Conservation (phyloP, 2,888 invertebrate genomes). For the Dolichopus griseipennis region DNA sequence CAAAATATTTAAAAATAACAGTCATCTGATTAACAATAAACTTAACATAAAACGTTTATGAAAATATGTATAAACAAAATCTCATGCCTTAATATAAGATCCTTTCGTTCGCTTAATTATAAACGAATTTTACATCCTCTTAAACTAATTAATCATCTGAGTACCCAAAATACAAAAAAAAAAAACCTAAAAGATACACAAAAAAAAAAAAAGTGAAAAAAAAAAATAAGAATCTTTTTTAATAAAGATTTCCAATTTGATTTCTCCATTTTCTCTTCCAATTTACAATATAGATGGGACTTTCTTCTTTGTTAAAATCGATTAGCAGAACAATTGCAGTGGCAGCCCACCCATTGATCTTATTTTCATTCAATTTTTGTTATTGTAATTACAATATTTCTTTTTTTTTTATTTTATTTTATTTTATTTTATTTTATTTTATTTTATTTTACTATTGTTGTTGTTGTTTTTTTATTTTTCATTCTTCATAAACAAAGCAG, state of each 20-base stretch:
- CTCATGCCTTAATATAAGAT: not conserved
- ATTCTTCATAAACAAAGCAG: not conserved
- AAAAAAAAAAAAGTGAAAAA: too few species aligned
- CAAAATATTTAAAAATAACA: too few species aligned
- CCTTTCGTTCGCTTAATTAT: slow-evolving; percentile 4
- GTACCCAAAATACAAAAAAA: too few species aligned
- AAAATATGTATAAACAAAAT: not conserved
- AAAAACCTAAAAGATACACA: too few species aligned
- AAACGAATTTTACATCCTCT: slow-evolving; percentile 6
- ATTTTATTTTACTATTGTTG: not conserved
- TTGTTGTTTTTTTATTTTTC: not conserved
- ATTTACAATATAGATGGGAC: not conserved
- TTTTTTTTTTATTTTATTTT: not conserved
- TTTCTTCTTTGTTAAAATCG: not conserved
- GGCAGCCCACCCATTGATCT: slow-evolving; percentile 6
- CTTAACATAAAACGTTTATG: not conserved
- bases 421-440: not conserved
- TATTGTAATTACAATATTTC: not conserved
- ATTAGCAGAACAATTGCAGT: slow-evolving; percentile 6
- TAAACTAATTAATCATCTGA: slow-evolving; percentile 2
- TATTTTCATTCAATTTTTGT: not conserved
- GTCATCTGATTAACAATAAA: too few species aligned
- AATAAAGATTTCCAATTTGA: slow-evolving; percentile 4
- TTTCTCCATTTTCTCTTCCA: not conserved
- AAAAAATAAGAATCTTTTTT: not conserved